Conservation (phyloP, 2,113 vertebrate species). For the Atlantisia rogersi region DNA sequence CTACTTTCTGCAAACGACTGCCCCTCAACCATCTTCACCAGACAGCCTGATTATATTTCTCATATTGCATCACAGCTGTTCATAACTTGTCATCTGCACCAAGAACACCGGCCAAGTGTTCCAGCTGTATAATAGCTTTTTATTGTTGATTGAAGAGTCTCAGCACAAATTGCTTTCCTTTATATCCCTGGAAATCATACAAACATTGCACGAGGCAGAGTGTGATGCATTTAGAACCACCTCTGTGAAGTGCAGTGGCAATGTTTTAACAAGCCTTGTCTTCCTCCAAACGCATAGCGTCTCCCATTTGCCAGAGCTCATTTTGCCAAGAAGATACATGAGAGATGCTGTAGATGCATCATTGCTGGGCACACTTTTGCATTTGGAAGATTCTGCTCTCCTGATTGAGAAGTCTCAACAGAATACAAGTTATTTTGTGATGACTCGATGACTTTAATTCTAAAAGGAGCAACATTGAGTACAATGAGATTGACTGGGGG, state of each 20-base stretch:
- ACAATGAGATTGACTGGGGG: not conserved
- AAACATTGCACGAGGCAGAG: not conserved
- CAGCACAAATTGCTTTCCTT: not conserved
- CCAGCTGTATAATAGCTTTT: not conserved
- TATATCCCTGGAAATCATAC: not conserved
- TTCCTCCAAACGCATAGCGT: not conserved
- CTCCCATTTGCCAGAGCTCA: not conserved
- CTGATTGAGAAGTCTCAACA: not conserved
- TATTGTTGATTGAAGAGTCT: not conserved
- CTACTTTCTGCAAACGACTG: not conserved
- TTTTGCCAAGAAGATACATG: not conserved
- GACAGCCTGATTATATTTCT: not conserved
- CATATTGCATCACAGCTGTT: conserved; percentile 6
- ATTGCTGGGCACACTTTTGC: not conserved
- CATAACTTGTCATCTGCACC: not conserved
- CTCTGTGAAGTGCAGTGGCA: not conserved
- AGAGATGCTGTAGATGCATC: not conserved
- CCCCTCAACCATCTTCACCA: not conserved
- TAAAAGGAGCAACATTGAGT: not conserved
- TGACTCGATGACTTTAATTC: not conserved
- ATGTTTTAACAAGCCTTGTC: not conserved
- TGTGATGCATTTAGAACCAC: conserved; percentile 36
- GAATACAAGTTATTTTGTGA: not conserved
- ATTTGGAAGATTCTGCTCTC: not conserved
- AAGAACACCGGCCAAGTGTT: conserved; percentile 2